Percentiles rank a stretch among this genome's conserved stretches.
These are phyloP conservation scores for Dasysyrphus albostriatus DNA, from an alignment of 2,888 invertebrate genomes.

Conservation along the genomic window DNA sequence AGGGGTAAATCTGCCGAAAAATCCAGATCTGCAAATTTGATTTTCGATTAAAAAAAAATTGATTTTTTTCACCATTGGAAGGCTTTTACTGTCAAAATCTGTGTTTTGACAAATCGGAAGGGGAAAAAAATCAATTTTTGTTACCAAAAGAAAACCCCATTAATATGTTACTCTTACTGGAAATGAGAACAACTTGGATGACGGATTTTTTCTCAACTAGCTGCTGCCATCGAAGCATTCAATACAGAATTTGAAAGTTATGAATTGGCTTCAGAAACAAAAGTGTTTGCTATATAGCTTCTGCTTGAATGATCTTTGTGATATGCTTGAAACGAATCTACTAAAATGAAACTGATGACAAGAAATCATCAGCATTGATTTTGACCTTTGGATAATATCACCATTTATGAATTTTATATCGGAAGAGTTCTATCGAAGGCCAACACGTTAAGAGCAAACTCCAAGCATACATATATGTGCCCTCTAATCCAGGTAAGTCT, in stretches of 20 bases:
- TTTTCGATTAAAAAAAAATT: no score
- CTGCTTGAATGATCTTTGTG: slow-evolving; percentile 98
- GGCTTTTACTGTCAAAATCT: no score
- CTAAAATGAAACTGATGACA: slow-evolving; percentile 85
- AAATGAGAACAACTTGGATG: slow-evolving; percentile 90
- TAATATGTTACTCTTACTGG: slow-evolving; percentile 82
- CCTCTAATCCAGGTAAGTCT: slow-evolving; percentile 89
- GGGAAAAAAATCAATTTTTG: no score
- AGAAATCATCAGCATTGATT: slow-evolving; percentile 90
- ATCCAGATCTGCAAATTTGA: no score
- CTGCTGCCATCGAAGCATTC: slow-evolving; percentile 89
- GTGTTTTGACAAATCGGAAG: no score
- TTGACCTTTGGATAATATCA: slow-evolving; percentile 93
- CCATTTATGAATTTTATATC: slow-evolving; percentile 99
- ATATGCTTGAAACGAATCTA: slow-evolving; percentile 95
- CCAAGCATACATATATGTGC: slow-evolving; percentile 96
- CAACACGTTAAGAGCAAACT: slow-evolving; percentile 87
- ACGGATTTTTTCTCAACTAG: slow-evolving; percentile 96
- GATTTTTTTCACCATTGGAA: no score
- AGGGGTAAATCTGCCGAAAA: no score
- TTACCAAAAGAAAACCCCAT: no score
- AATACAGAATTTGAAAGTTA: slow-evolving; percentile 91
- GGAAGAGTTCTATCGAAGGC: slow-evolving; percentile 96
- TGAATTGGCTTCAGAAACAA: slow-evolving; percentile 95
- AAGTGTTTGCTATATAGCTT: slow-evolving; percentile 96